These are phyloP conservation scores for Trinectes maculatus DNA, from an alignment of 2,113 vertebrate genomes.

Conservation along the genomic window DNA sequence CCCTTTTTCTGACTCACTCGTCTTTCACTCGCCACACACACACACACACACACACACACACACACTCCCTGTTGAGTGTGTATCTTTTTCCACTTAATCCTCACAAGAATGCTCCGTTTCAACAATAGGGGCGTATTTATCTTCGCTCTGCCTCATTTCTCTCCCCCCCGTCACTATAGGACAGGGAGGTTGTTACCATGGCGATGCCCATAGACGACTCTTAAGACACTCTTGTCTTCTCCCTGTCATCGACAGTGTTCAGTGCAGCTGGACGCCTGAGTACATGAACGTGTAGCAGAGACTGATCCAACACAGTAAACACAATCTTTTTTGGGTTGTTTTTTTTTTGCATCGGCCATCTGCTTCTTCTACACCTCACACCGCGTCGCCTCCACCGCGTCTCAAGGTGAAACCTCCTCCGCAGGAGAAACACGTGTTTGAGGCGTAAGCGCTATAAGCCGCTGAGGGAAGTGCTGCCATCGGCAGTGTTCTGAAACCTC, in stretches of 20 bases:
- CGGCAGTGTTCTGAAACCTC: not conserved
- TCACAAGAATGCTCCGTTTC: conserved; percentile 25
- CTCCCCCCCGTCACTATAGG: conserved; percentile 2
- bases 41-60: not conserved
- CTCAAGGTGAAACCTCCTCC: not conserved
- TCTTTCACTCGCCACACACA: not conserved
- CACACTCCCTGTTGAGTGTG: not conserved
- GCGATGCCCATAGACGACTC: conserved; percentile 26
- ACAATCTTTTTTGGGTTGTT: too few species aligned
- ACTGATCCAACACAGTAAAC: not conserved
- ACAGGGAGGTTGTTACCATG: conserved; percentile 27
- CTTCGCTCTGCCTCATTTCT: conserved; percentile 8
- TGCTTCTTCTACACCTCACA: conserved; percentile 6
- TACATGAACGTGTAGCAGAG: not conserved
- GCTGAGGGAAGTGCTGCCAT: too few species aligned
- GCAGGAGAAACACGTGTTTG: not conserved
- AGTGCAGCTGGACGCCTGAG: not conserved
- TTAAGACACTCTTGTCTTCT: not conserved
- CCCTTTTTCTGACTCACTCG: not conserved
- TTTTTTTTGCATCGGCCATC: conserved; percentile 26
- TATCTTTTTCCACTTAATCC: conserved; percentile 32
- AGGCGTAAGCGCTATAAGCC: too few species aligned
- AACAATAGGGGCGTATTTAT: conserved; percentile 20
- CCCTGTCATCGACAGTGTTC: not conserved
- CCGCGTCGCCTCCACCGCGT: too few species aligned